Evolutionary conservation across 2,888 invertebrate species (phyloP).

Genomic region (Drosophila maculinotata): DNA sequence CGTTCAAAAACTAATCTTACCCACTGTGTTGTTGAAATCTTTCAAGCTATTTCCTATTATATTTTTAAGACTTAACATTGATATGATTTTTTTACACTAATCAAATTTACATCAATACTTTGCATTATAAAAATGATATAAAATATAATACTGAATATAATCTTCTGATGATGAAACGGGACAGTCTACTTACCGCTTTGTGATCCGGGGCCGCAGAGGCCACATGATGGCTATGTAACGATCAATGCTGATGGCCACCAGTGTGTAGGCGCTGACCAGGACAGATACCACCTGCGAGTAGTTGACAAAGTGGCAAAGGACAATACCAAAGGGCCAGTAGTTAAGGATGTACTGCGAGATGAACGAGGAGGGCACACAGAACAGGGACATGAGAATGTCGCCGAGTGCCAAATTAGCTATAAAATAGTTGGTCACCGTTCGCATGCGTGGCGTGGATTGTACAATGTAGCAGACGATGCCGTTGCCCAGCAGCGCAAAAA

Average conservation of each 20-base stretch:
- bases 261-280: constrained; percentile 94
- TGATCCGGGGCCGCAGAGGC: constrained; percentile 92
- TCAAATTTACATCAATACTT: too few relatives aligned
- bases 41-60: too few relatives aligned
- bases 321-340: constrained; percentile 95
- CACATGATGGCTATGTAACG: constrained; percentile 96
- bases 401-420: constrained; percentile 95
- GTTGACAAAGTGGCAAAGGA: constrained; percentile 93
- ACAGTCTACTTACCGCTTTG: constrained; percentile 86
- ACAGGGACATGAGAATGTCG: constrained; percentile 94
- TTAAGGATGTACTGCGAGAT: constrained; percentile 91
- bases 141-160: too few relatives aligned
- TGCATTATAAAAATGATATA: too few relatives aligned
- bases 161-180: too few relatives aligned
- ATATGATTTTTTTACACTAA: too few relatives aligned
- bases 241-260: constrained; percentile 96
- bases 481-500: constrained; percentile 90
- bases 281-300: constrained; percentile 93
- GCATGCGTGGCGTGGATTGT: constrained; percentile 92
- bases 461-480: constrained; percentile 95
- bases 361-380: constrained; percentile 96
- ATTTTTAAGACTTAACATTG: too few relatives aligned
- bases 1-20: too few relatives aligned
- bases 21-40: too few relatives aligned
- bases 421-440: constrained; percentile 96